A percentile compares a stretch with the other conserved stretches of the same genome.
These are phyloP conservation scores for Aspidiotus destructor DNA, from an alignment of 2,888 invertebrate genomes.

Conservation along the genomic window DNA sequence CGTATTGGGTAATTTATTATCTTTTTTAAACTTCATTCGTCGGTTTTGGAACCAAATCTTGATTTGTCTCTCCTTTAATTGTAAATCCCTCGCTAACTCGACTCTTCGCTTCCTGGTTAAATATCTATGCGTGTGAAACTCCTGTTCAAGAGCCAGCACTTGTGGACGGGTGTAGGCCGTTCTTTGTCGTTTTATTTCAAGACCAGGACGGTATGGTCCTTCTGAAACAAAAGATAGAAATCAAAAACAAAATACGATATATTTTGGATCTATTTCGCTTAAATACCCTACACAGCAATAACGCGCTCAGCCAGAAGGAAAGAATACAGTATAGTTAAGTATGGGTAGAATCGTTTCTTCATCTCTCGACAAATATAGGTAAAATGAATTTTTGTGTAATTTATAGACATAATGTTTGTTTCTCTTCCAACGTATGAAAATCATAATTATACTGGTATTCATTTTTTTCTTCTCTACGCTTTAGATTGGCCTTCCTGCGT, in stretches of 20 bases:
- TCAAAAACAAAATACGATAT: background rate
- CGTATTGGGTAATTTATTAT: slow-evolving; percentile 79
- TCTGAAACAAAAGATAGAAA: slow-evolving; percentile 28
- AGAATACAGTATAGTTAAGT: too few relatives aligned
- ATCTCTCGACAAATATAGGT: too few relatives aligned
- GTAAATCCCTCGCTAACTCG: slow-evolving; percentile 93
- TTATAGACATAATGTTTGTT: too few relatives aligned
- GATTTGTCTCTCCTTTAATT: slow-evolving; percentile 82
- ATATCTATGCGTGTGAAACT: slow-evolving; percentile 96
- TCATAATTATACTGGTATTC: too few relatives aligned
- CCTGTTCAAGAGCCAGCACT: slow-evolving; percentile 93
- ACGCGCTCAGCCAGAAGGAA: background rate
- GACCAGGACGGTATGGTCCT: slow-evolving; percentile 17
- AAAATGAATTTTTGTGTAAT: too few relatives aligned
- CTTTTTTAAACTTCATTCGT: slow-evolving; percentile 79
- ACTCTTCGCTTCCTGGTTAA: slow-evolving; percentile 88
- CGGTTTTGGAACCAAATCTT: slow-evolving; percentile 83
- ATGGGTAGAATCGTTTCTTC: too few relatives aligned
- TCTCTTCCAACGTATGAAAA: too few relatives aligned
- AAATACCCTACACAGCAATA: slow-evolving; percentile 12
- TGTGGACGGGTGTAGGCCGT: slow-evolving; percentile 97
- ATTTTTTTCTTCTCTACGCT: too few relatives aligned
- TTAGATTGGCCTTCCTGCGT: too few relatives aligned
- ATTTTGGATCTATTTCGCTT: too few relatives aligned
- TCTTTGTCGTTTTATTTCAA: slow-evolving; percentile 54